phyloP scores from a whole-genome alignment of 1,140 invertebrate species.

The Saccostrea cuccullata region DNA sequence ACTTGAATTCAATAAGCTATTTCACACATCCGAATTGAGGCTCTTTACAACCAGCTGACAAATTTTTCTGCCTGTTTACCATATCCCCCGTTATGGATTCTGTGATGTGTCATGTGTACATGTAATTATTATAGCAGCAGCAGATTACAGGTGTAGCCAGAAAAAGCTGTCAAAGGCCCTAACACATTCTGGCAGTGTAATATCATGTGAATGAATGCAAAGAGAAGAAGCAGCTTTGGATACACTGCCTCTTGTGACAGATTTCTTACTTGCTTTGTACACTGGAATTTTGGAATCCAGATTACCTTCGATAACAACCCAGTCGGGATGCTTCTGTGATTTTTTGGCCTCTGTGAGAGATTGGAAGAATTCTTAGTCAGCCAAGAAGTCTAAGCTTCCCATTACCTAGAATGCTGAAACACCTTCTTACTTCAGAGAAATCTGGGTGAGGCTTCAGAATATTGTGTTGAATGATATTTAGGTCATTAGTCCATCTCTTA shows the following conservation, averaged over 20 bases:
- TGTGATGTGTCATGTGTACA: background rate
- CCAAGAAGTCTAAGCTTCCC: background rate
- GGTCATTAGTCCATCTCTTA: background rate
- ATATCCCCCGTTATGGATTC: background rate
- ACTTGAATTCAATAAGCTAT: background rate
- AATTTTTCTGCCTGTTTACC: background rate
- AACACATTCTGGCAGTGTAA: background rate
- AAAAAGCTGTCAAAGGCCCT: background rate
- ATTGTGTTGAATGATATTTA: background rate
- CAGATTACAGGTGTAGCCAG: background rate
- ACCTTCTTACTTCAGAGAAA: slow-evolving; percentile 24
- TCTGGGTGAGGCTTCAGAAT: background rate
- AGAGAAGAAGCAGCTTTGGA: background rate
- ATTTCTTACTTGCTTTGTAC: background rate
- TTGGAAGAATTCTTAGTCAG: background rate
- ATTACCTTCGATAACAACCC: background rate
- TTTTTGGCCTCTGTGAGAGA: background rate
- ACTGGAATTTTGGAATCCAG: background rate
- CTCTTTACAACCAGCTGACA: background rate
- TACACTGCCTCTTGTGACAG: background rate
- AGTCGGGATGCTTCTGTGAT: background rate
- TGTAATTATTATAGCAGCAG: background rate
- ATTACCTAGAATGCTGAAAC: slow-evolving; percentile 3
- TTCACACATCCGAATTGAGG: background rate
- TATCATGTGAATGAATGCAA: background rate